phyloP scores from a whole-genome alignment of 2,888 invertebrate species.

The Rapana venosa region DNA sequence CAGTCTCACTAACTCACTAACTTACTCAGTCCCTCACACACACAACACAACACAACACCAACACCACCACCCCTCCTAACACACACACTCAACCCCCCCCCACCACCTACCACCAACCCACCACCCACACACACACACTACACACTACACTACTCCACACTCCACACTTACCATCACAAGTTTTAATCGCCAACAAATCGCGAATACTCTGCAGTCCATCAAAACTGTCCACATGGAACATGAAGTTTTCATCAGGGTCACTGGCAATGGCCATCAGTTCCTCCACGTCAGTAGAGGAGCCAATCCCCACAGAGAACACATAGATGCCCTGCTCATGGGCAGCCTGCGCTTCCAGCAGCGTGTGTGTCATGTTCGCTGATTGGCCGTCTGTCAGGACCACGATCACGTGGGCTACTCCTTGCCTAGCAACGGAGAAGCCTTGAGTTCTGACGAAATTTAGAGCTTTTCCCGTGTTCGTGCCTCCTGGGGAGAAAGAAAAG shows the following conservation, averaged over 20 bases:
- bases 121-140: not conserved
- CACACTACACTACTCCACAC: not conserved
- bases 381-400: slow-evolving; percentile 55
- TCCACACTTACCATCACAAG: slow-evolving; percentile 53
- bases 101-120: slow-evolving; percentile 49
- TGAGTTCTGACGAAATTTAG: slow-evolving; percentile 29
- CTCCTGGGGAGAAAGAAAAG: slow-evolving; percentile 34
- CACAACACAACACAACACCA: not conserved
- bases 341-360: slow-evolving; percentile 42
- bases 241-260: slow-evolving; percentile 68
- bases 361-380: slow-evolving; percentile 44
- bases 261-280: slow-evolving; percentile 72
- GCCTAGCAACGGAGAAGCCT: slow-evolving; percentile 11
- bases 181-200: slow-evolving; percentile 69
- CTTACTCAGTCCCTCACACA: not conserved
- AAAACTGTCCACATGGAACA: slow-evolving; percentile 71
- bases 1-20: too few relatives aligned
- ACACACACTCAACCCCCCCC: not conserved
- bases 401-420: slow-evolving; percentile 46
- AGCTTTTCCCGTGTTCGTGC: slow-evolving; percentile 48
- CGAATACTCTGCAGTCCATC: slow-evolving; percentile 68
- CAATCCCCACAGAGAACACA: slow-evolving; percentile 74
- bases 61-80: not conserved
- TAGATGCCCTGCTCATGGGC: slow-evolving; percentile 63
- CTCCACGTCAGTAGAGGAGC: slow-evolving; percentile 61